phyloP scores from a whole-genome alignment of 2,888 invertebrate genomes.

The Clusia tigrina region DNA sequence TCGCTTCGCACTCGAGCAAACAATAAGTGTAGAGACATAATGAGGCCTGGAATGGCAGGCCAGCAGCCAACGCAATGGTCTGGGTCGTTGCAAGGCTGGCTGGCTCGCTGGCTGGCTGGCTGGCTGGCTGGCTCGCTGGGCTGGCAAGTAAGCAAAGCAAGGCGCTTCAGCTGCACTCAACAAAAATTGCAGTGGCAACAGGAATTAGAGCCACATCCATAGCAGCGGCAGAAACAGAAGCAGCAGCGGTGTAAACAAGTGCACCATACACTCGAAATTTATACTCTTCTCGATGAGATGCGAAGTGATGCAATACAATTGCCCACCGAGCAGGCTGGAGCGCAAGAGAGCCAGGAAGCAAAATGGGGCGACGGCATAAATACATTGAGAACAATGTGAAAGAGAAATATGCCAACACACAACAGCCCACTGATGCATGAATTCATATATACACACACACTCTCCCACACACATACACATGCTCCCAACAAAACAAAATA shows the following conservation, averaged over 20 bases:
- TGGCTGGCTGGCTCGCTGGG: neutral
- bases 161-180: neutral
- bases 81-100: neutral
- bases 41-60: neutral
- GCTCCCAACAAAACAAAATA: no score
- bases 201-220: neutral
- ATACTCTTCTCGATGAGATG: no score
- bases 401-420: no score
- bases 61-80: no score
- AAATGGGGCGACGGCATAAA: constrained; percentile 27
- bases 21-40: constrained; percentile 6
- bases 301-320: no score
- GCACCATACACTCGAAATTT: no score
- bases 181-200: neutral
- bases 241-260: constrained; percentile 34
- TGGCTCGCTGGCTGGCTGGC: neutral
- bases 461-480: no score
- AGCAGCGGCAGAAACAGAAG: neutral
- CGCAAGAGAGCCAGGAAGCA: no score
- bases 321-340: no score
- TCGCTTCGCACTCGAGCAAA: constrained; percentile 1
- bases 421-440: no score
- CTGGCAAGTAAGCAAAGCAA: neutral
- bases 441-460: no score
- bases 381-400: no score